Evolutionary conservation across 30 jellyfish, hydroid and myxozoan genomes (phyloP).

Genomic region (Turritopsis rubra): DNA sequence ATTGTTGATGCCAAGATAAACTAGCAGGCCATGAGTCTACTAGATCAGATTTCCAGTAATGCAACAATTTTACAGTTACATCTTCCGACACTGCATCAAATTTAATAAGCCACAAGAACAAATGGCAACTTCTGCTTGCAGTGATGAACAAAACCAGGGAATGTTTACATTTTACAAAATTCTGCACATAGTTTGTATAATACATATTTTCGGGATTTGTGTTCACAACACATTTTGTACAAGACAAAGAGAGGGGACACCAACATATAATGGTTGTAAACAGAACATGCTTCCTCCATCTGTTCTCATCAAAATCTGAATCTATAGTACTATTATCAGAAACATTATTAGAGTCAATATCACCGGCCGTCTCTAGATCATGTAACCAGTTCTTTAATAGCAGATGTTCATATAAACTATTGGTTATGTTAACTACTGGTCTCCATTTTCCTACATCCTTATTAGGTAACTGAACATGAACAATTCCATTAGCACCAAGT

Average conservation of each 20-base stretch:
- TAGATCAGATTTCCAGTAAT: neutral
- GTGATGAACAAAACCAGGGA: conserved; percentile 6
- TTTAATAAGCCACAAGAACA: conserved; percentile 24
- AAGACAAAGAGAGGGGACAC: conserved; percentile 23
- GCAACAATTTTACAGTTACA: neutral
- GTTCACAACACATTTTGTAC: neutral
- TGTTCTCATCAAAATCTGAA: neutral
- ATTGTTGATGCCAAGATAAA: conserved; percentile 4
- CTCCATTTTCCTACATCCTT: conserved; percentile 19
- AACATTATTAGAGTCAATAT: neutral
- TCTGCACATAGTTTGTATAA: neutral
- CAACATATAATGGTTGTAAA: conserved; percentile 21
- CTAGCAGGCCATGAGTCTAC: conserved; percentile 32
- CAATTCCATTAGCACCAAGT: conserved; percentile 21
- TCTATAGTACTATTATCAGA: neutral
- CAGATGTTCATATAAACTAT: neutral
- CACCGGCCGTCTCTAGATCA: neutral
- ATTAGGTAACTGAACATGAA: conserved; percentile 5
- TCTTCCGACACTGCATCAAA: neutral
- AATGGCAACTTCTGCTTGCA: conserved; percentile 27
- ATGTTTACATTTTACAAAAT: conserved; percentile 19
- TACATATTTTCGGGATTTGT: neutral
- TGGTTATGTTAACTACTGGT: conserved; percentile 16
- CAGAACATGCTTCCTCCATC: conserved; percentile 17
- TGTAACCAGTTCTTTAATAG: conserved; percentile 6